Evolutionary conservation across 2,797 vertebrate genomes (phyloP).

Genomic region (Chiloscyllium punctatum): DNA sequence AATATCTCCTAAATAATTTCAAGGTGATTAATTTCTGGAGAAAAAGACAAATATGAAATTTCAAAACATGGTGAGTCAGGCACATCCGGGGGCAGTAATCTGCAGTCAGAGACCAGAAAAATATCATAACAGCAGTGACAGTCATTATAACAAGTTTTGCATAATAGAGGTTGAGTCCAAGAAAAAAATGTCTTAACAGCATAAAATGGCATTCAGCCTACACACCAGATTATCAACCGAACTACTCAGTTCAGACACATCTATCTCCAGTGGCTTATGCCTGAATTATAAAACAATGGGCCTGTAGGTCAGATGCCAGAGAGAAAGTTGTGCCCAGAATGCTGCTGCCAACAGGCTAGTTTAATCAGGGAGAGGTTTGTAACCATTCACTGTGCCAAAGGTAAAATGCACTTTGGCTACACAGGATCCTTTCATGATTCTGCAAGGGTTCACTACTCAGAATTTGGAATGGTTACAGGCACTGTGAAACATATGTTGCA

Average conservation of each 20-base stretch:
- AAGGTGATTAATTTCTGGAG: neutral
- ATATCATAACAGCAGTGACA: neutral
- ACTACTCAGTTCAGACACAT: neutral
- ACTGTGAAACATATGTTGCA: neutral
- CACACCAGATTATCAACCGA: neutral
- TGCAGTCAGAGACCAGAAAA: neutral
- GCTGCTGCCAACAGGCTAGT: neutral
- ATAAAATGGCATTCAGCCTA: neutral
- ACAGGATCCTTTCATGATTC: conserved; percentile 10
- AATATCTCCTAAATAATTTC: neutral
- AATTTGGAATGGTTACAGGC: neutral
- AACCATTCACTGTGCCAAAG: neutral
- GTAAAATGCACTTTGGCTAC: neutral
- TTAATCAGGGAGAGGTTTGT: neutral
- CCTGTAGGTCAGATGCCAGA: neutral
- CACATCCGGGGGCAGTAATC: neutral
- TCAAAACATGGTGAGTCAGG: neutral
- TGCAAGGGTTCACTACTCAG: neutral
- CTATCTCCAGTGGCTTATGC: neutral
- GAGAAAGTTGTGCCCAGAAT: neutral
- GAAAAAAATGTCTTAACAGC: neutral
- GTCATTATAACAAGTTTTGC: neutral
- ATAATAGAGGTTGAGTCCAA: neutral
- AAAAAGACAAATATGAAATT: neutral
- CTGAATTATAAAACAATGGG: neutral